Percentiles rank a stretch among this genome's conserved stretches.
Evolutionary conservation across 2,797 vertebrate species (phyloP).

Genomic region (Acrossocheilus wenchowensis): DNA sequence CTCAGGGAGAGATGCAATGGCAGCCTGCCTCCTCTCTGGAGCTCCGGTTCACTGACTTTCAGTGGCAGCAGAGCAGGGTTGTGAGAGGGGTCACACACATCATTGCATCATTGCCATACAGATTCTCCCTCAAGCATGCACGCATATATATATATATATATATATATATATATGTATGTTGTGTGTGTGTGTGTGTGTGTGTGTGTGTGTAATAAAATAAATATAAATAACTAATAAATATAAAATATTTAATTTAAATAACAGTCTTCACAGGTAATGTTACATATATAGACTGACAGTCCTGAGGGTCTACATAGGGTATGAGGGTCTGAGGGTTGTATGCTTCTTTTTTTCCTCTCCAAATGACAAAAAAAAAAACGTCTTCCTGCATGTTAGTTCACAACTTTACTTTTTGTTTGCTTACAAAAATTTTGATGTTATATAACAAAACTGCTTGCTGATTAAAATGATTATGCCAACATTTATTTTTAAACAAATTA

Average conservation of each 20-base stretch:
- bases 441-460: background rate
- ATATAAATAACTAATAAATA: no score
- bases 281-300: background rate
- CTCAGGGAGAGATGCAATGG: conserved; percentile 67
- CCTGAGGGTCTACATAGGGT: background rate
- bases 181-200: no score
- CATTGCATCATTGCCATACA: conserved; percentile 10
- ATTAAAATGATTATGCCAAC: background rate
- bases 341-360: background rate
- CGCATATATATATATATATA: background rate
- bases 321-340: background rate
- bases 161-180: background rate
- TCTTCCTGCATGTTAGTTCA: background rate
- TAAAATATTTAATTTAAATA: background rate
- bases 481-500: background rate
- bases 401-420: background rate
- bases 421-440: background rate
- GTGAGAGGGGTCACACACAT: conserved; percentile 32
- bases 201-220: no score
- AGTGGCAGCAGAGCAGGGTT: conserved; percentile 22
- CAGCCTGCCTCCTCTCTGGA: conserved; percentile 61
- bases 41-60: conserved; percentile 45
- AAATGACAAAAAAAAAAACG: background rate
- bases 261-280: background rate
- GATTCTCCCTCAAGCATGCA: conserved; percentile 10